Conservation (phyloP, 2,888 invertebrate genomes). For the Apomyelois bistriatella region DNA sequence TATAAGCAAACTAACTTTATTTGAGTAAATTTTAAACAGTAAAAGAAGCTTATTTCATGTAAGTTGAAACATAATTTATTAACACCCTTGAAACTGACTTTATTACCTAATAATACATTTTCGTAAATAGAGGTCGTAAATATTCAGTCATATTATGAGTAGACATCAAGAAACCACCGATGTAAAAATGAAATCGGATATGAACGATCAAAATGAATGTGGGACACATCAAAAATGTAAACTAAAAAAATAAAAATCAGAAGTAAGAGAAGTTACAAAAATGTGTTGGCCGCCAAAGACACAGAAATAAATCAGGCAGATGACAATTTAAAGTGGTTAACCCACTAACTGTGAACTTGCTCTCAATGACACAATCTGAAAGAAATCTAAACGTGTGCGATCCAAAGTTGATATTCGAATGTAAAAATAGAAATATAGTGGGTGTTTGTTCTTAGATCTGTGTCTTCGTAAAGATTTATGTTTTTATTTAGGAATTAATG, state of each 20-base stretch:
- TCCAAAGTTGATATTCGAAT: constrained; percentile 48
- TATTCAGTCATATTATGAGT: too few species aligned
- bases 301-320: constrained; percentile 80
- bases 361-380: constrained; percentile 27
- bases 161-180: neutral
- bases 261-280: constrained; percentile 55
- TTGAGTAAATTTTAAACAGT: too few species aligned
- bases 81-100: too few species aligned
- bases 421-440: constrained; percentile 45
- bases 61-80: too few species aligned
- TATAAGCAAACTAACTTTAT: too few species aligned
- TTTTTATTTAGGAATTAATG: constrained; percentile 78
- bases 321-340: constrained; percentile 82
- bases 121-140: too few species aligned
- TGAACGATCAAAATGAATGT: constrained; percentile 10
- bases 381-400: constrained; percentile 33
- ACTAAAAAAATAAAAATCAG: constrained; percentile 22
- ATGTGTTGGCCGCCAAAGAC: constrained; percentile 74
- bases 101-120: too few species aligned
- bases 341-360: constrained; percentile 77
- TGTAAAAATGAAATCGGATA: constrained; percentile 16
- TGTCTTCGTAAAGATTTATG: constrained; percentile 72
- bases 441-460: constrained; percentile 73
- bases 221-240: constrained; percentile 14
- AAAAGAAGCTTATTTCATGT: too few species aligned